Conservation (phyloP, 2,113 vertebrate genomes). For the Xenus cinereus region DNA sequence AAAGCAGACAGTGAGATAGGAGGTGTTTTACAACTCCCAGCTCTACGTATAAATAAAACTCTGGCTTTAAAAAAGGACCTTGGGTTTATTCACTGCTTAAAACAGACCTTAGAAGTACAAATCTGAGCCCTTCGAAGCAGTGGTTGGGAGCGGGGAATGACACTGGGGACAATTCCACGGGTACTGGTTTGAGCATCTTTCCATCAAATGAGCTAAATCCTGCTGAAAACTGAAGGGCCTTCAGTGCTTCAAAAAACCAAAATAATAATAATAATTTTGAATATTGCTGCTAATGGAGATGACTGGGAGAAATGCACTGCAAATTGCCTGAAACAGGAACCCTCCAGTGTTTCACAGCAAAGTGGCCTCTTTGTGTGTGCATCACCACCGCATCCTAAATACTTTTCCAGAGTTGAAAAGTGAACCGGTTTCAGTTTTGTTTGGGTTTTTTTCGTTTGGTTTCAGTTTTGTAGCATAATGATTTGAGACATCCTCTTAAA, state of each 20-base stretch:
- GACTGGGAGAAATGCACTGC: not conserved
- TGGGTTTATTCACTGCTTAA: not conserved
- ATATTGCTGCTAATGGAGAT: not conserved
- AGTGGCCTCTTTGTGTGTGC: accelerated
- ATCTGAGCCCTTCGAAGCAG: not conserved
- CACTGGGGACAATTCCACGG: not conserved
- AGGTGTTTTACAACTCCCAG: not conserved
- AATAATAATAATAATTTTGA: not conserved
- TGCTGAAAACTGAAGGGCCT: not conserved
- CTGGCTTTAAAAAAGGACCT: not conserved
- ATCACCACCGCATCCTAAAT: too few species aligned
- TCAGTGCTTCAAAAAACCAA: not conserved
- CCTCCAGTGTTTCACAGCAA: not conserved
- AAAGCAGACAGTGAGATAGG: not conserved
- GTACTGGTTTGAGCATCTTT: not conserved
- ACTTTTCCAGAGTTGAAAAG: not conserved
- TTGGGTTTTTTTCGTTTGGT: not conserved
- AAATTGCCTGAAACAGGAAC: not conserved
- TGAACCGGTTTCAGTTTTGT: not conserved
- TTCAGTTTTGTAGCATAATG: not conserved
- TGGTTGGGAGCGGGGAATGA: not conserved
- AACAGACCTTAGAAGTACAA: not conserved
- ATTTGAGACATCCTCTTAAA: not conserved
- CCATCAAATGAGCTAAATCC: not conserved
- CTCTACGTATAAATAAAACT: not conserved